Evolutionary conservation across 2,888 invertebrate species (phyloP).

Genomic region (Marronus borbonicus): DNA sequence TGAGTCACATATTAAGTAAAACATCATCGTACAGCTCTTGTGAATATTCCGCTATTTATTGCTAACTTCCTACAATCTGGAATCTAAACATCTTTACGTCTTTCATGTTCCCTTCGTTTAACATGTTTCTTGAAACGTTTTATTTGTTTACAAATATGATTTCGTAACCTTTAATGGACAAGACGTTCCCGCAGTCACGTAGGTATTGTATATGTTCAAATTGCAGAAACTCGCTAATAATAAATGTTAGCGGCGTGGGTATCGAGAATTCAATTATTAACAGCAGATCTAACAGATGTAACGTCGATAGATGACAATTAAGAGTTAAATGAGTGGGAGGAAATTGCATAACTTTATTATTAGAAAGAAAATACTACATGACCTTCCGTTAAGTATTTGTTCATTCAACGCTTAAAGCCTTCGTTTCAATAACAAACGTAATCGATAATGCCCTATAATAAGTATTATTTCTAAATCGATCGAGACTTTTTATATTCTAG

Average conservation of each 20-base stretch:
- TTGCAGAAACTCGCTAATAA: conserved; percentile 11
- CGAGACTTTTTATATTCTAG: no score
- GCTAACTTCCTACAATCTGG: background rate
- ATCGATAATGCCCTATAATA: no score
- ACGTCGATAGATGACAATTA: background rate
- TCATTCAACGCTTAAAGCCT: no score
- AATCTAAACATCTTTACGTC: background rate
- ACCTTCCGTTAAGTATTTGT: no score
- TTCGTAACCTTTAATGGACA: background rate
- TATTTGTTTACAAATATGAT: conserved; percentile 1
- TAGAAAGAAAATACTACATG: no score
- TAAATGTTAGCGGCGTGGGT: background rate
- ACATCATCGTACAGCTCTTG: no score
- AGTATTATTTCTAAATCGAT: no score
- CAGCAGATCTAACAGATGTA: background rate
- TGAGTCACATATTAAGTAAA: no score
- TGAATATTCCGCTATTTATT: no score
- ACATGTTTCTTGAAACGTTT: background rate
- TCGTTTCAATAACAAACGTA: background rate
- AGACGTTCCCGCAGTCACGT: conserved; percentile 13
- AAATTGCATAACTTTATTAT: no score
- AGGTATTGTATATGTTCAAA: background rate
- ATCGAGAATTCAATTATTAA: conserved; percentile 16
- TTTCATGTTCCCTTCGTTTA: background rate
- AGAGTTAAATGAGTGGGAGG: background rate